Base-by-base conservation (phyloP, 2,797 vertebrate genomes). In the Setipinna tenuifilis region DNA sequence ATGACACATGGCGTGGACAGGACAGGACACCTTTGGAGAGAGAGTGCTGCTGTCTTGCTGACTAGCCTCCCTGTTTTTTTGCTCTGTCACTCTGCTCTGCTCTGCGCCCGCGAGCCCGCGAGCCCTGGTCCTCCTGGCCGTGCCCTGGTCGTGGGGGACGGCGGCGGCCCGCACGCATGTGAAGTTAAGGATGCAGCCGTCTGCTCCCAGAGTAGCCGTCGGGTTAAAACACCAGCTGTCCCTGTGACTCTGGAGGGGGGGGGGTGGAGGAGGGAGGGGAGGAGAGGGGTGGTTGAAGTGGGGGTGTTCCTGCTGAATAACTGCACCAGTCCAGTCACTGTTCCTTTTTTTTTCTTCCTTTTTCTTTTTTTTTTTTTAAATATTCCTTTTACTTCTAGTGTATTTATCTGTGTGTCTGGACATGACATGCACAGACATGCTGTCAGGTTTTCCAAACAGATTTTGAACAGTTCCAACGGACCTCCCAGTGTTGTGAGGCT, bases 161-260 rank as follows among this genome's bases (percentile, higher is more conserved):
- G 50, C 0, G 50, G 80, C 31, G 62, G 28, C 82, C 83, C 58
- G n/a, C 82, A 82, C 84, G 54, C 50, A 44, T 85, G 84, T 81
- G 50, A 59, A 54, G 57, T 82, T 50, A 65, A 80, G 82, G 81
- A 58, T 41, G 71, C 81, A 83, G 78, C 82, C 85, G 54, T 54
- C 68, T 31, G 23, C 84, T 86, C 35, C 21, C 31, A 71, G 9
- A 14, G 82, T 31, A 85, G 54, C 75, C 87, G 87, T 85, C 46
- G 59, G 84, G 82, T 78, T 54, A 81, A 23, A 21, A 41, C 14
- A 87, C 82, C 89, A 87, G 87, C 88, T 90, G 87, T 83, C 65
- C 31, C 65, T 71, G 65, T 71, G 65, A 71, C 65, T 71, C 28
- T 71, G 25, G 3, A n/a, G 59, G 62, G 23, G 62, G 62, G 6